Percentiles rank a stretch among this genome's conserved stretches.
Conservation (phyloP, 1,140 invertebrate genomes). For the Neodiprion virginianus region DNA sequence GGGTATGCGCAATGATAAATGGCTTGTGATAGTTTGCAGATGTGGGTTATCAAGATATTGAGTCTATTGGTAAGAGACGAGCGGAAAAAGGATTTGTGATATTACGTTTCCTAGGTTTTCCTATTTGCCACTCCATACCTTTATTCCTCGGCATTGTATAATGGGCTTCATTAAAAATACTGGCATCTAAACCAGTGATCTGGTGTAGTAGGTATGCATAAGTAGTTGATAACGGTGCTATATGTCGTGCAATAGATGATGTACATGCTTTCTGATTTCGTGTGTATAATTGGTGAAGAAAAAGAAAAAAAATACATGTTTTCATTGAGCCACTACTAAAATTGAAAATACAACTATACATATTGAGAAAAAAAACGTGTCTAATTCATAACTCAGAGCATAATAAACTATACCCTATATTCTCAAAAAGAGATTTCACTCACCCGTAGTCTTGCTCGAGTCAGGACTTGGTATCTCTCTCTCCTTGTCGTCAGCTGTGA, state of each 20-base stretch:
- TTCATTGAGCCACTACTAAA: background rate
- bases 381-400: background rate
- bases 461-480: constrained; percentile 47
- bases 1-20: too few species aligned
- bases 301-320: too few species aligned
- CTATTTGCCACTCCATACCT: background rate
- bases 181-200: background rate
- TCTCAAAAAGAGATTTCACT: constrained; percentile 28
- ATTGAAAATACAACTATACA: background rate
- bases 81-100: too few species aligned
- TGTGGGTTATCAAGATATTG: too few species aligned
- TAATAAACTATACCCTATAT: background rate
- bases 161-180: background rate
- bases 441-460: constrained; percentile 55
- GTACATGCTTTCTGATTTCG: background rate
- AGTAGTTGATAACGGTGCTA: background rate
- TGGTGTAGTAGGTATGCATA: background rate
- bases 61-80: too few species aligned
- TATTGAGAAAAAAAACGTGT: background rate
- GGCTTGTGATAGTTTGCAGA: too few species aligned
- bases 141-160: background rate
- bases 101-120: too few species aligned
- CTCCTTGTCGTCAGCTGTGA: constrained; percentile 49
- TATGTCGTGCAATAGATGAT: constrained; percentile 3
- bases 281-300: background rate